phyloP scores from a whole-genome alignment of 2,797 vertebrate genomes.

The Phaenicophaeus curvirostris region DNA sequence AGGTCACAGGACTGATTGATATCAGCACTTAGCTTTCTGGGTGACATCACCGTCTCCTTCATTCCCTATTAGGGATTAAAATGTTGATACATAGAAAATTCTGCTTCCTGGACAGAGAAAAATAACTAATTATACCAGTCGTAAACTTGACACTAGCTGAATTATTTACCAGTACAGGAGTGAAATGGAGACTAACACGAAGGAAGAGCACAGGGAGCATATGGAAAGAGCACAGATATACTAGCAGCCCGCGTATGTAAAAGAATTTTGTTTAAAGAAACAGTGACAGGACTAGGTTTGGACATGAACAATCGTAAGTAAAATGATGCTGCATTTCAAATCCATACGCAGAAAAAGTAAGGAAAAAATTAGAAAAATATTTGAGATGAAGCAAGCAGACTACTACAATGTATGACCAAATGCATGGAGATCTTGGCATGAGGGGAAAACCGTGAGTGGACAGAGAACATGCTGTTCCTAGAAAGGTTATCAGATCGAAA shows the following conservation, averaged over 20 bases:
- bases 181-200: background rate
- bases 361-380: background rate
- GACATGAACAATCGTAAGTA: background rate
- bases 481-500: background rate
- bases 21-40: constrained; percentile 20
- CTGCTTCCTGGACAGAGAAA: background rate
- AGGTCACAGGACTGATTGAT: constrained; percentile 11
- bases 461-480: background rate
- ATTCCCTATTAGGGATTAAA: background rate
- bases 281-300: background rate
- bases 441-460: background rate
- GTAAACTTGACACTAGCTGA: background rate
- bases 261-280: background rate
- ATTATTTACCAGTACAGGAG: background rate
- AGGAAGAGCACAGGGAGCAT: background rate
- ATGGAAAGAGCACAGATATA: background rate
- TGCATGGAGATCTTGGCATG: background rate
- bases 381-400: background rate
- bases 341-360: background rate
- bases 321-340: background rate
- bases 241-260: background rate
- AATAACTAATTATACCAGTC: background rate
- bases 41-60: constrained; percentile 14
- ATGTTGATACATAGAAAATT: background rate
- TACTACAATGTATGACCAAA: background rate